A percentile compares a stretch with the other conserved stretches of the same genome.
Evolutionary conservation across 2,797 vertebrate genomes (phyloP).

Genomic region (Urocyon cinereoargenteus): DNA sequence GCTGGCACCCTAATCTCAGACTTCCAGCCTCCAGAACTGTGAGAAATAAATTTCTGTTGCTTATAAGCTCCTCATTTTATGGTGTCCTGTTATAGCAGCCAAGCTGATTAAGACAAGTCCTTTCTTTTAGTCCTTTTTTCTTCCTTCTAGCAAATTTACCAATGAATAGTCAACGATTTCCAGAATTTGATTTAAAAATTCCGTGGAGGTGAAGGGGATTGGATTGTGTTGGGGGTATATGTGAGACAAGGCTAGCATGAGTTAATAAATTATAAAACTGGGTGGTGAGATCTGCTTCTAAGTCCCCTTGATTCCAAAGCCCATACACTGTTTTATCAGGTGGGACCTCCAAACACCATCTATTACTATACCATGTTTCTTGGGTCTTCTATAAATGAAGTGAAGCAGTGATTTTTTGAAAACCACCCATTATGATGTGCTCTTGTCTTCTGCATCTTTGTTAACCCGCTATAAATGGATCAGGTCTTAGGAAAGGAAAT

Average conservation of each 20-base stretch:
- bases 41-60: neutral
- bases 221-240: neutral
- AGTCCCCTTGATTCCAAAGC: constrained; percentile 3
- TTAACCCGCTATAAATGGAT: neutral
- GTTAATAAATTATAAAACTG: constrained; percentile 32
- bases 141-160: constrained; percentile 37
- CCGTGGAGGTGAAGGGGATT: neutral
- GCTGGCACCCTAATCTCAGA: neutral
- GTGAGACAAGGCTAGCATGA: neutral
- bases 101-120: neutral
- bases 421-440: neutral
- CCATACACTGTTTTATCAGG: neutral
- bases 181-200: constrained; percentile 34
- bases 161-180: neutral
- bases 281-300: neutral
- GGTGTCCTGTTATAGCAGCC: neutral
- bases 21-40: neutral
- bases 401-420: constrained; percentile 23
- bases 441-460: neutral
- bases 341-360: neutral
- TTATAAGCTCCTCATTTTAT: neutral
- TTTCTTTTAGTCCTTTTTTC: neutral
- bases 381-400: neutral
- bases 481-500: constrained; percentile 26
- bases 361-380: neutral